Evolutionary conservation across 2,797 vertebrate genomes (phyloP), one percentile per base, ranked within the genome.

Genomic region (Rachycentron canadum): DNA sequence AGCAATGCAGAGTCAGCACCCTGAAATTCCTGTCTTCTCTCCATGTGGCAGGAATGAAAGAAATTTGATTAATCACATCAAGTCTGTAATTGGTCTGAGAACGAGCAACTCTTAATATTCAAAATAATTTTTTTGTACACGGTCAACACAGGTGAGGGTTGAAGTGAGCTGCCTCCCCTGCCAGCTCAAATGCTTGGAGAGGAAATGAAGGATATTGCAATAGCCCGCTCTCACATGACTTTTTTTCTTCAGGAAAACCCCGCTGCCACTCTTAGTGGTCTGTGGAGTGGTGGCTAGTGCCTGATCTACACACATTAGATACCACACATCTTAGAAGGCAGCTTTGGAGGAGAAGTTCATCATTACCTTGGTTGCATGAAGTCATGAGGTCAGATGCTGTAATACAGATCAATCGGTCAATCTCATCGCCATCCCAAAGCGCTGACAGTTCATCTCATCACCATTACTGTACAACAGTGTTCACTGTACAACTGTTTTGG

Each of bases 401-500:
- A 8, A 61, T 85, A 43, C 40, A 17, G 58, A 76, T 82, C 66
- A 60, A 63, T 88, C 67, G 58, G 23, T 49, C 26, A 17, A 26
- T 69, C 49, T 71, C 49, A 32, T 5, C 23, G 21, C 4, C 57
- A 14, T 66, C 61, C 10, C 58, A 55, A 67, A 78, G 58, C 58
- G 14, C 14, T 65, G 80, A 64, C 81, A 69, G 47, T n/a, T 63
- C 28, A 38, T 73, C 76, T 79, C 75, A 25, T 69, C 38, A 19
- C 49, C 59, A 88, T 77, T 64, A 69, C 64, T 41, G 53, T 23
- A 36, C 28, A 63, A 41, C 76, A 41, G 21, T 13, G 16, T 63
- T 41, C 40, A 43, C 72, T 75, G 69, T 77, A 75, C 64, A 7
- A 23, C 65, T 45, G 64, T 68, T 80, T 69, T 61, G 14, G 79